These are phyloP conservation scores for Myopa tessellatipennis DNA, from an alignment of 2,888 invertebrate genomes.

Conservation along the genomic window DNA sequence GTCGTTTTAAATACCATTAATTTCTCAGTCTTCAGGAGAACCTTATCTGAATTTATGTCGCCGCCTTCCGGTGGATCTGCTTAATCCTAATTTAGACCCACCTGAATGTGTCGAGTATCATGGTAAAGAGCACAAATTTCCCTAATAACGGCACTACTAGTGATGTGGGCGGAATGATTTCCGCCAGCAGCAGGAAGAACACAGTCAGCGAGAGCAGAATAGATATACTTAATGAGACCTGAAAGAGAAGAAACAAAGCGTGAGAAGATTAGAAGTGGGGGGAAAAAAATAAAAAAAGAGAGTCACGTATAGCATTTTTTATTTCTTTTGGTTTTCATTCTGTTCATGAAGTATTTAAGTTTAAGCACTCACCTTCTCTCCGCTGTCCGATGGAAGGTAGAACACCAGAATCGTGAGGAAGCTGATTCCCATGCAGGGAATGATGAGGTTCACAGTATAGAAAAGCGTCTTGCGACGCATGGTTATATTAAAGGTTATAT, in stretches of 20 bases:
- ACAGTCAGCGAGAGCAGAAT: conserved; percentile 94
- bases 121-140: conserved; percentile 94
- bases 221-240: conserved; percentile 95
- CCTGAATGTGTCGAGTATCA: conserved; percentile 96
- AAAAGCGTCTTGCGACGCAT: conserved; percentile 95
- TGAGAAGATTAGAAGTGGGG: background rate
- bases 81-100: conserved; percentile 65
- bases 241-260: conserved; percentile 59
- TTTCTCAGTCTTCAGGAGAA: too few relatives aligned
- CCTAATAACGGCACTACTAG: conserved; percentile 92
- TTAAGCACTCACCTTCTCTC: conserved; percentile 85
- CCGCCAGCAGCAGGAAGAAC: conserved; percentile 92
- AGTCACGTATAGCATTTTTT: background rate
- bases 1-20: too few relatives aligned
- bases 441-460: conserved; percentile 96
- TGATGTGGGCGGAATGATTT: conserved; percentile 91
- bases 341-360: background rate
- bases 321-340: too few relatives aligned
- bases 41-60: background rate
- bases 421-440: conserved; percentile 97
- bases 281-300: background rate
- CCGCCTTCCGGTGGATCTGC: background rate
- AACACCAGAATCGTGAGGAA: conserved; percentile 97
- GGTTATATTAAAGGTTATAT: conserved; percentile 97
- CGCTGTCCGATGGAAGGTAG: conserved; percentile 96